Base-by-base conservation (phyloP, 1,140 invertebrate genomes). In the Campoletis sonorensis region DNA sequence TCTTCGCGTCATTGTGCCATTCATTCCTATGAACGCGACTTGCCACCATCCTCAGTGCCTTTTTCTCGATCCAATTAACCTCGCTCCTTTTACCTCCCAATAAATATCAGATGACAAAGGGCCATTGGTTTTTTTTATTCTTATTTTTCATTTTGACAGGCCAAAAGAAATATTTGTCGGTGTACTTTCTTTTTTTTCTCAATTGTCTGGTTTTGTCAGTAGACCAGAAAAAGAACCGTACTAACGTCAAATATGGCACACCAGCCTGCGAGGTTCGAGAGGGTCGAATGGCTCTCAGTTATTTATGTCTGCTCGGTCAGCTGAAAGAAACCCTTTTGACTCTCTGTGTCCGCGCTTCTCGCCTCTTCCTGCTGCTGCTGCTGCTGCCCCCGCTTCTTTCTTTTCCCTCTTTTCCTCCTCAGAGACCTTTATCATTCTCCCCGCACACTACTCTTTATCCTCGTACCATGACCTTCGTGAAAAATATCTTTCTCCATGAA, bases 291-390 rank as follows among this genome's bases (percentile, higher is more conserved):
- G 49, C 72, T 68, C 58, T 81, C 64, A 76, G 72, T 81, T 77
- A 81, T 81, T 81, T 77, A 81, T 81, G 75, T 51, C 54, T 77
- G 72, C 80, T 77, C 49, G 54, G 72, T 81, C 49, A 80, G 79
- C 68, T 81, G 80, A 75, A 75, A 77, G 40, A 23, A 81, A 81
- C 72, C 58, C 80, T 68, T 76, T 81, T 77, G 73, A 81, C 80
- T 77, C 33, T 33, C 61, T 64, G 61, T 64, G 61, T 64, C 21
- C 27, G 61, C 23, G 61, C 23, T 33, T 27, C 61, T 49, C 58
- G 21, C 64, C 75, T 76, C 33, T 27, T 64, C 64, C 68, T 77
- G 30, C 70, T n/a, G n/a, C n/a, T n/a, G n/a, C n/a, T n/a, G n/a
- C n/a, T n/a, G n/a, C n/a, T n/a, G n/a, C 13, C 70, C 1, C 37